Evolutionary conservation across 2,888 invertebrate genomes (phyloP).

Genomic region (Hartigia nigra): DNA sequence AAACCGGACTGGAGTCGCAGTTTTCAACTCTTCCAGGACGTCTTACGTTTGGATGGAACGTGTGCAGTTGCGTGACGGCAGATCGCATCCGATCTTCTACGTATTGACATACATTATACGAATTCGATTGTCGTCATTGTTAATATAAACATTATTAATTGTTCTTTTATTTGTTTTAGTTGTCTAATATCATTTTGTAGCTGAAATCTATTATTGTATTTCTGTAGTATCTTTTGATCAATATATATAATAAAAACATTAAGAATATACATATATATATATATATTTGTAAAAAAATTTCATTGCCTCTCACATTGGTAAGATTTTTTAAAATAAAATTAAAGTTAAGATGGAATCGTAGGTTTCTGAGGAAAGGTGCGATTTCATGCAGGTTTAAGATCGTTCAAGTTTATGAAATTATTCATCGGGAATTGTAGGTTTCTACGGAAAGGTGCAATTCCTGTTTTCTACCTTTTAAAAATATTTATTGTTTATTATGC

Average conservation of each 20-base stretch:
- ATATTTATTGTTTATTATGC: neutral
- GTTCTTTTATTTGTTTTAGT: neutral
- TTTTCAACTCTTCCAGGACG: neutral
- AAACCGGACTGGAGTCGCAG: neutral
- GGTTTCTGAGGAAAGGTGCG: slow-evolving; percentile 13
- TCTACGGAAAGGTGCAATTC: slow-evolving; percentile 8
- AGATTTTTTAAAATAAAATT: neutral
- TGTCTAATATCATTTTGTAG: neutral
- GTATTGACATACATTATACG: neutral
- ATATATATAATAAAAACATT: neutral
- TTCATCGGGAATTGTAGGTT: slow-evolving; percentile 8
- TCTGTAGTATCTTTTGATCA: neutral
- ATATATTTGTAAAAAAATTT: neutral
- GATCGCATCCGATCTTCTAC: slow-evolving; percentile 2
- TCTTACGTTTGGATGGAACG: neutral
- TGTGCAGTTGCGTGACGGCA: neutral
- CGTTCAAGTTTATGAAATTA: neutral
- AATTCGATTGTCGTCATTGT: neutral
- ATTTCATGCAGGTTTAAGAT: slow-evolving; percentile 1
- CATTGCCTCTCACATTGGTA: neutral
- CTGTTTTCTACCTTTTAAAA: neutral
- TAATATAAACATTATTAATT: neutral
- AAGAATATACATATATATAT: neutral
- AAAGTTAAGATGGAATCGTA: slow-evolving; percentile 8
- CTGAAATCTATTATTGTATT: neutral